These are phyloP conservation scores for Cryptus armator DNA, from an alignment of 2,888 invertebrate genomes.

Conservation along the genomic window DNA sequence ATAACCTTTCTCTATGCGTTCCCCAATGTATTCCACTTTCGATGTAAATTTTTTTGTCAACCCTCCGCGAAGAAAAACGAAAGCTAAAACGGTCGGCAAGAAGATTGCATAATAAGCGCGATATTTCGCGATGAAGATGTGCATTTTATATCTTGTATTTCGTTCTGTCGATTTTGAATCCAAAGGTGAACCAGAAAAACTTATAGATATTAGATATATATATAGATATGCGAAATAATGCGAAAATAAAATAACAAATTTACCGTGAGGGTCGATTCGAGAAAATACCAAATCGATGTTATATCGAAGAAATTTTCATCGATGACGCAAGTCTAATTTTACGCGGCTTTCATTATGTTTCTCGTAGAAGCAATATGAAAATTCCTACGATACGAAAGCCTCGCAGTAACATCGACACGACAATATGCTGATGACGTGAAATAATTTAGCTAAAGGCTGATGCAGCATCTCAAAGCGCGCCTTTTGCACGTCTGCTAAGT, in stretches of 20 bases:
- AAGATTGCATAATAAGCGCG: constrained; percentile 29
- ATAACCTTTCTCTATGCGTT: constrained; percentile 44
- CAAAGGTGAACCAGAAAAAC: background rate
- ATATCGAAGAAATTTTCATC: background rate
- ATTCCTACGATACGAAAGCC: background rate
- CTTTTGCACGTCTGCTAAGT: constrained; percentile 31
- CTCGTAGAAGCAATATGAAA: background rate
- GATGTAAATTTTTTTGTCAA: constrained; percentile 49
- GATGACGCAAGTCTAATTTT: background rate
- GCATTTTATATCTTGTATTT: constrained; percentile 9
- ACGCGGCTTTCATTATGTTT: background rate
- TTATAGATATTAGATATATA: background rate
- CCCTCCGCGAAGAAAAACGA: background rate
- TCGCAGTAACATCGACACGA: background rate
- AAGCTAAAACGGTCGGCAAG: background rate
- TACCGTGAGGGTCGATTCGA: background rate
- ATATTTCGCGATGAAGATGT: constrained; percentile 11
- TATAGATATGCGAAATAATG: background rate
- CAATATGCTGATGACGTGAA: background rate
- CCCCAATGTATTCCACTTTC: constrained; percentile 45
- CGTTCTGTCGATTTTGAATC: background rate
- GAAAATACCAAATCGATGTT: background rate
- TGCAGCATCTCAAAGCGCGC: constrained; percentile 19
- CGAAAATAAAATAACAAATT: background rate
- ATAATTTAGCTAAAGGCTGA: constrained; percentile 9